Evolutionary conservation across 35 echinoderm and acorn worm genomes (phyloP).

Genomic region (Apostichopus japonicus): DNA sequence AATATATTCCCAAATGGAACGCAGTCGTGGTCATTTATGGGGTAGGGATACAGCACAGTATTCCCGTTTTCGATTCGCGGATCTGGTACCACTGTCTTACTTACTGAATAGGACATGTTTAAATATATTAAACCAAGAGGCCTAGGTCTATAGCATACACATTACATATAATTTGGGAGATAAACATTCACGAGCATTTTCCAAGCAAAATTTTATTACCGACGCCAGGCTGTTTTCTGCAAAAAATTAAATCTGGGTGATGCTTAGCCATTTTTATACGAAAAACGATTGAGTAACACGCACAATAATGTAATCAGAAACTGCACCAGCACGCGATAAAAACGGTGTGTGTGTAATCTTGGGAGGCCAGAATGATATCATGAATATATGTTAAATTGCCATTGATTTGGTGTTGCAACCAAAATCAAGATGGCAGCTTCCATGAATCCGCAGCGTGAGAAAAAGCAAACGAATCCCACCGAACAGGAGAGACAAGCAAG

Average conservation of each 20-base stretch:
- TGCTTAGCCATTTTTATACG: slow-evolving; percentile 29
- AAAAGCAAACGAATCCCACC: not conserved
- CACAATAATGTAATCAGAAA: not conserved
- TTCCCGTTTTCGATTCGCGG: no score
- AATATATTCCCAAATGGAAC: no score
- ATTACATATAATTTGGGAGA: no score
- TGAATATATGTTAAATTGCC: no score
- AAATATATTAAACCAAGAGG: not conserved
- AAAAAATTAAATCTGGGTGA: slow-evolving; percentile 51
- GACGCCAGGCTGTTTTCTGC: slow-evolving; percentile 47
- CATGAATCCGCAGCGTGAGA: not conserved
- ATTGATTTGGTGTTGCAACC: not conserved
- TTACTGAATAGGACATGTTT: no score
- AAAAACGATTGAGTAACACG: no score
- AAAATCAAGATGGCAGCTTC: slow-evolving; percentile 37
- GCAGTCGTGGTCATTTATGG: no score
- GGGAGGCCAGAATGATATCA: not conserved
- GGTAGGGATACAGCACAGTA: no score
- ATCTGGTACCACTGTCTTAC: no score
- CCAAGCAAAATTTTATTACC: not conserved
- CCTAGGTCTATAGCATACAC: not conserved
- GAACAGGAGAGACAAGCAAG: not conserved
- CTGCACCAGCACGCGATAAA: not conserved
- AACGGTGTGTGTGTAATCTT: not conserved
- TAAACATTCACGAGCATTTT: no score